Percentiles rank a stretch among this genome's conserved stretches.
phyloP scores from a whole-genome alignment of 1,140 invertebrate species.

The Proales similis region DNA sequence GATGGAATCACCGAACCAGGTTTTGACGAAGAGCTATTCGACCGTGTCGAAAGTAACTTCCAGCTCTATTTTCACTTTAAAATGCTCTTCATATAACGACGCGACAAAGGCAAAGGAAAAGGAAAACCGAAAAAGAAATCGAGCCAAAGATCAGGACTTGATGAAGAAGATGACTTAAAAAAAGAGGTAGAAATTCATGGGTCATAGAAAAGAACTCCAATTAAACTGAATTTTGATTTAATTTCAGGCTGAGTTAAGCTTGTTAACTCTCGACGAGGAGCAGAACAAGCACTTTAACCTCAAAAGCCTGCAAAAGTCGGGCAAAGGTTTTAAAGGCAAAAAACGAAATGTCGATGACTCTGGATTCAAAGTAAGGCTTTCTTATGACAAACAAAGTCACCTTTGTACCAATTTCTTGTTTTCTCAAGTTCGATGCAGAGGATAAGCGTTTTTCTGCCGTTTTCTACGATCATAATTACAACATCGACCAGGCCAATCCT shows the following conservation, averaged over 20 bases:
- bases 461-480: slow-evolving; percentile 22
- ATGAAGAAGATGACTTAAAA: slow-evolving; percentile 16
- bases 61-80: no score
- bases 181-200: no score
- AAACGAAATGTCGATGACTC: slow-evolving; percentile 11
- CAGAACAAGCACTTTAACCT: slow-evolving; percentile 32
- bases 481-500: slow-evolving; percentile 34
- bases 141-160: slow-evolving; percentile 5
- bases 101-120: slow-evolving; percentile 2
- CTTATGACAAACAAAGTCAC: no score
- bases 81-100: no score
- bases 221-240: no score
- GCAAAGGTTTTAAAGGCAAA: not conserved
- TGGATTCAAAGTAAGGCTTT: no score
- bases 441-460: slow-evolving; percentile 33
- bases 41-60: no score
- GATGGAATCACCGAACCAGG: slow-evolving; percentile 11
- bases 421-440: slow-evolving; percentile 2
- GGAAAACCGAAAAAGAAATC: not conserved
- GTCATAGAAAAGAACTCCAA: no score
- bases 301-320: not conserved
- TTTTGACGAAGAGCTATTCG: not conserved
- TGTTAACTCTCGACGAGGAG: slow-evolving; percentile 33
- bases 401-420: no score
- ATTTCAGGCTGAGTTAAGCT: slow-evolving; percentile 13